A percentile compares a stretch with the other conserved stretches of the same genome.
Conservation (phyloP, 2,797 vertebrate species). For the Vipera latastei region DNA sequence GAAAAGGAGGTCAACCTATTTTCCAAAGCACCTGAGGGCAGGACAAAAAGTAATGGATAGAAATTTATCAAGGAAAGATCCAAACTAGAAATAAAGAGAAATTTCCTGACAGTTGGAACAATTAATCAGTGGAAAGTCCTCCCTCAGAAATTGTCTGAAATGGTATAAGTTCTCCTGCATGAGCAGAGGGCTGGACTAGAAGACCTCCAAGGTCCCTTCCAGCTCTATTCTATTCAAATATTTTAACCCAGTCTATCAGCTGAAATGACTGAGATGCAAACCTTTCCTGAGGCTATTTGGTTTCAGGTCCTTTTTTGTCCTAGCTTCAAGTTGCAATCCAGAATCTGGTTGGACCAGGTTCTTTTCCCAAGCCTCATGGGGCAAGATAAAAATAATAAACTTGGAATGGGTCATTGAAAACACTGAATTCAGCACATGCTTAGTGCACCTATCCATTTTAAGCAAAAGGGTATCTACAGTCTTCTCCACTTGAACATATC, state of each 20-base stretch:
- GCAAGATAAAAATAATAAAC: neutral
- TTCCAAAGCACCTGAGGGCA: neutral
- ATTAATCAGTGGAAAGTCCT: neutral
- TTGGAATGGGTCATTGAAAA: neutral
- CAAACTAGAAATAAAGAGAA: neutral
- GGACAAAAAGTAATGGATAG: neutral
- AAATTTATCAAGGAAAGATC: neutral
- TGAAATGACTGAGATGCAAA: neutral
- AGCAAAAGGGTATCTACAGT: neutral
- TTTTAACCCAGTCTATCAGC: neutral
- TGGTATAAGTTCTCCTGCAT: too few relatives aligned
- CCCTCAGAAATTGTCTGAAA: neutral
- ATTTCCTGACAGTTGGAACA: neutral
- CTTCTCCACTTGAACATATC: neutral
- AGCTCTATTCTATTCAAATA: neutral
- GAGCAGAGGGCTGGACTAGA: too few relatives aligned
- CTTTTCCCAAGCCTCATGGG: neutral
- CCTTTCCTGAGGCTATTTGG: neutral
- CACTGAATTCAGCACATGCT: neutral
- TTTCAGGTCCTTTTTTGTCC: neutral
- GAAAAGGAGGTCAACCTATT: neutral
- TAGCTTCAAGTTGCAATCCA: neutral
- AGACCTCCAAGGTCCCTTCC: neutral
- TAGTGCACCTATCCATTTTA: neutral
- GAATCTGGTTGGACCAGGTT: neutral